Conservation (phyloP, 2,888 invertebrate species). For the Ariolimax columbianus region DNA sequence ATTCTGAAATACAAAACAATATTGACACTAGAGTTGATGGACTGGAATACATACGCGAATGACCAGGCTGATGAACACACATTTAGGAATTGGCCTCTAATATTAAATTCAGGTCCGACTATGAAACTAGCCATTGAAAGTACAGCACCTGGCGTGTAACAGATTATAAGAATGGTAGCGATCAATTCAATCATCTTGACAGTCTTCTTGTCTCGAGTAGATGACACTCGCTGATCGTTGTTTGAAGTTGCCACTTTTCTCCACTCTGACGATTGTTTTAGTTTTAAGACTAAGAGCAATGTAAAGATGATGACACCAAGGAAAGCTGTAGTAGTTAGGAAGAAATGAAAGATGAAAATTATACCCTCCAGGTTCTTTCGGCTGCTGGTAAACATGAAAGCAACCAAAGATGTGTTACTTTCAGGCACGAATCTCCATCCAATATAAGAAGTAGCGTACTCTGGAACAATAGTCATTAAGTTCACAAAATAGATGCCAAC, state of each 20-base stretch:
- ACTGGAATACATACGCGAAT: too few species aligned
- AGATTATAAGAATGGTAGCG: too few species aligned
- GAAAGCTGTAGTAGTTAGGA: not conserved
- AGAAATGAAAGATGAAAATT: not conserved
- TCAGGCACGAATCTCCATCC: not conserved
- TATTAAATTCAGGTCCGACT: too few species aligned
- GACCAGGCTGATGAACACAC: too few species aligned
- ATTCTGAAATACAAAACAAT: too few species aligned
- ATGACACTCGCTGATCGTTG: too few species aligned
- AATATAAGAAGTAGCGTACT: not conserved
- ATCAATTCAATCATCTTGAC: too few species aligned
- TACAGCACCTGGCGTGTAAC: too few species aligned
- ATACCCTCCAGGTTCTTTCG: not conserved
- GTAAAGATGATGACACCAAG: conserved; percentile 4
- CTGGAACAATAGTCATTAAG: not conserved
- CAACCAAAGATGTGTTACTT: not conserved
- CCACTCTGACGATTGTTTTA: not conserved
- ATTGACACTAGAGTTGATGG: too few species aligned
- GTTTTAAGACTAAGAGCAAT: not conserved
- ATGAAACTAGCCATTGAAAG: too few species aligned
- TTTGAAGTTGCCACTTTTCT: not conserved
- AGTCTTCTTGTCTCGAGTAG: too few species aligned
- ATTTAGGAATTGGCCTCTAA: too few species aligned
- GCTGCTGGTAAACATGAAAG: not conserved
- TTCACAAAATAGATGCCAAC: not conserved